Evolutionary conservation across 2,888 invertebrate species (phyloP).

Genomic region (Prenolepis imparis): DNA sequence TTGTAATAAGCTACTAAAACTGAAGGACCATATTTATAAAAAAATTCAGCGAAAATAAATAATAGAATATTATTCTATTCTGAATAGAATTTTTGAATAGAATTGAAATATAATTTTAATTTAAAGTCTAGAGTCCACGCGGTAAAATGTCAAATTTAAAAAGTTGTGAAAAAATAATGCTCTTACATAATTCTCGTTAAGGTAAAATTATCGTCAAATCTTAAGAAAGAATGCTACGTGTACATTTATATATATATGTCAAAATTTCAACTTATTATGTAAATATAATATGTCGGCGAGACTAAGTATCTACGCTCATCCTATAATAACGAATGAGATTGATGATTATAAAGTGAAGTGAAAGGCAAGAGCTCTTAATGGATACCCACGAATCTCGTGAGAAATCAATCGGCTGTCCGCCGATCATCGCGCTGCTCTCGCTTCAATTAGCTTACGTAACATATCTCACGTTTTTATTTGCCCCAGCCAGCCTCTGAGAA

Average conservation of each 20-base stretch:
- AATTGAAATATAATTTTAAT: conserved; percentile 6
- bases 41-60: not conserved
- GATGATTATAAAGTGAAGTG: conserved; percentile 32
- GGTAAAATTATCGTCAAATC: not conserved
- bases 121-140: not conserved
- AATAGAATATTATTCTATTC: not conserved
- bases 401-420: conserved; percentile 42
- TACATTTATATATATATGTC: not conserved
- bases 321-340: conserved; percentile 23
- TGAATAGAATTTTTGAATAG: not conserved
- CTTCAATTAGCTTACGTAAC: conserved; percentile 53
- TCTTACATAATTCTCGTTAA: not conserved
- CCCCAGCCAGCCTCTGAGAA: conserved; percentile 40
- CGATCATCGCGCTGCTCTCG: conserved; percentile 28
- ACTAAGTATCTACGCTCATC: not conserved
- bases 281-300: not conserved
- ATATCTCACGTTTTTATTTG: conserved; percentile 43
- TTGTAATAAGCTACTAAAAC: not conserved
- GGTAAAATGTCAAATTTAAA: not conserved
- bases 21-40: not conserved
- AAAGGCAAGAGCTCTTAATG: conserved; percentile 17
- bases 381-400: conserved; percentile 30
- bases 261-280: not conserved
- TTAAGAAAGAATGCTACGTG: not conserved
- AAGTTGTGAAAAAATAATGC: not conserved